These are phyloP conservation scores for Philypnodon macrostomus DNA, from an alignment of 2,797 vertebrate species.

Conservation along the genomic window DNA sequence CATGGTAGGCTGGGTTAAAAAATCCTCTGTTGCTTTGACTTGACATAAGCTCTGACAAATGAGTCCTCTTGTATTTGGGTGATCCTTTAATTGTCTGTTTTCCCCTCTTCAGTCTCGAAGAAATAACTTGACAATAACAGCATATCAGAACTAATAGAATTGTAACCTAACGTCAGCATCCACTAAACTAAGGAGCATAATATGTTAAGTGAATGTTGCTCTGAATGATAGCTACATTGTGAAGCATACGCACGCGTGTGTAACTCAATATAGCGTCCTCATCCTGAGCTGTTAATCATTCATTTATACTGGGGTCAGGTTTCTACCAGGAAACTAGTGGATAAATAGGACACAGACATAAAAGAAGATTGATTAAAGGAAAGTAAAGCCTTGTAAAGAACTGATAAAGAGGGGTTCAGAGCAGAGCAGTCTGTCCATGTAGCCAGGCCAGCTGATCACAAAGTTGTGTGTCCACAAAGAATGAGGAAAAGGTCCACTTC, in stretches of 20 bases:
- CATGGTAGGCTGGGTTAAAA: constrained; percentile 76
- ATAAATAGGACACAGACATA: constrained; percentile 4
- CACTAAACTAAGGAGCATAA: constrained; percentile 10
- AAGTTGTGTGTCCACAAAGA: too few species aligned
- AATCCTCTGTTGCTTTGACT: constrained; percentile 54
- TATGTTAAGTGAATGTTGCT: constrained; percentile 16
- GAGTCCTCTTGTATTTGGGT: constrained; percentile 10
- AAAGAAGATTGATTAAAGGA: constrained; percentile 8
- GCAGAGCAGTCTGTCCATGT: background rate
- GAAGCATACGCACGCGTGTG: constrained; percentile 21
- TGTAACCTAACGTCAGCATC: background rate
- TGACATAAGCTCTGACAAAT: constrained; percentile 58
- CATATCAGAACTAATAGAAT: background rate
- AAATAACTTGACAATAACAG: background rate
- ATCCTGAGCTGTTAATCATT: constrained; percentile 52
- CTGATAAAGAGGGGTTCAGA: background rate
- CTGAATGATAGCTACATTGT: constrained; percentile 39
- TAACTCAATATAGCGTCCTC: constrained; percentile 43
- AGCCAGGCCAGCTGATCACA: background rate
- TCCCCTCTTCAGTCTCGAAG: constrained; percentile 4
- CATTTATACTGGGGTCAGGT: constrained; percentile 62
- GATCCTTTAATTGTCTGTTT: constrained; percentile 13
- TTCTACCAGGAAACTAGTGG: constrained; percentile 26
- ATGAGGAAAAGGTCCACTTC: too few species aligned
- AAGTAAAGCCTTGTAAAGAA: constrained; percentile 33